Conservation (phyloP, 2,113 vertebrate species). For the Corvus cornix region DNA sequence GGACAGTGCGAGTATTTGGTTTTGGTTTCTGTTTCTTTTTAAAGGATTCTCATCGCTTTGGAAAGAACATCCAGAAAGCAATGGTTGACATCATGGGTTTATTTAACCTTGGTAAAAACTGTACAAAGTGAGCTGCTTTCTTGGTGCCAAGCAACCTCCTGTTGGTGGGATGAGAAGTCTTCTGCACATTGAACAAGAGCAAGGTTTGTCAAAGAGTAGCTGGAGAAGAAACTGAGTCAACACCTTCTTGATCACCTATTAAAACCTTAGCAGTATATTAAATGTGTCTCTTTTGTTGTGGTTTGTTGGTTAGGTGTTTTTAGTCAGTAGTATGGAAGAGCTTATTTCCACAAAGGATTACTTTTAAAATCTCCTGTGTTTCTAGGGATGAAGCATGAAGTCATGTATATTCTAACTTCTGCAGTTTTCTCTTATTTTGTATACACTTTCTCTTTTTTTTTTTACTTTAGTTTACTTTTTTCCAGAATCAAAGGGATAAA, state of each 20-base stretch:
- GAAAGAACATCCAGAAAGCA: slow-evolving; percentile 82
- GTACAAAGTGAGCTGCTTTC: slow-evolving; percentile 76
- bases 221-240: background rate
- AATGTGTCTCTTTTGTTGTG: background rate
- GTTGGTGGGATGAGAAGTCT: background rate
- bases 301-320: background rate
- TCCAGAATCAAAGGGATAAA: slow-evolving; percentile 38
- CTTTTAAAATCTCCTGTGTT: background rate
- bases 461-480: background rate
- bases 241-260: background rate
- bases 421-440: background rate
- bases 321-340: background rate
- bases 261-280: background rate
- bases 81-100: slow-evolving; percentile 85
- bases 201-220: background rate
- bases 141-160: background rate
- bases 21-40: background rate
- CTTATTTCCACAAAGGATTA: slow-evolving; percentile 8
- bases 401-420: background rate
- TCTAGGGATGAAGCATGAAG: background rate
- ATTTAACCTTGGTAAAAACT: slow-evolving; percentile 73
- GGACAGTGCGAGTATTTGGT: background rate
- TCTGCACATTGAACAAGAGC: background rate
- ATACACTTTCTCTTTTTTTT: background rate
- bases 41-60: slow-evolving; percentile 94